Evolutionary conservation across 2,888 invertebrate genomes (phyloP).

Genomic region (Ochropacha duplaris): DNA sequence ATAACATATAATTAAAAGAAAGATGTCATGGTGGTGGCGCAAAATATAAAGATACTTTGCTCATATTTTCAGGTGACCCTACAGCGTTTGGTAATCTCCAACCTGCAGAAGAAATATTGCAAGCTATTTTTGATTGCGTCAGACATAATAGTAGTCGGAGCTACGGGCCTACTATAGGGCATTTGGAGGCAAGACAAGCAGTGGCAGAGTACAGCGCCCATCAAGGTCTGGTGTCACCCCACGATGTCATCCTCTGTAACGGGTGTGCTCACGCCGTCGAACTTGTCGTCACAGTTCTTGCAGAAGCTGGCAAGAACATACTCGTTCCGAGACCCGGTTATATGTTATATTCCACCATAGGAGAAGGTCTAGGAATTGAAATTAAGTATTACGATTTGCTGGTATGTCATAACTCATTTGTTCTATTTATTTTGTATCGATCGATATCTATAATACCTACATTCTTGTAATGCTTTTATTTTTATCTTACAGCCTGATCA

Average conservation of each 20-base stretch:
- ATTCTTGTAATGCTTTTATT: no score
- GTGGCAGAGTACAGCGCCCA: slow-evolving; percentile 93
- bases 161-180: slow-evolving; percentile 93
- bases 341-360: slow-evolving; percentile 94
- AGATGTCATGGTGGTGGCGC: no score
- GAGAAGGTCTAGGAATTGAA: slow-evolving; percentile 91
- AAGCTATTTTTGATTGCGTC: slow-evolving; percentile 89
- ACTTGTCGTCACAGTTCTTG: slow-evolving; percentile 94
- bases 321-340: slow-evolving; percentile 97
- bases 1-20: no score
- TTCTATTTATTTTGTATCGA: no score
- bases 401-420: slow-evolving; percentile 82
- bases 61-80: slow-evolving; percentile 90
- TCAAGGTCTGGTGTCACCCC: slow-evolving; percentile 79
- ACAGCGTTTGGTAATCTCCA: slow-evolving; percentile 96
- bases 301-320: slow-evolving; percentile 95
- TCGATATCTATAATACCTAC: no score
- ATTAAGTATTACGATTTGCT: slow-evolving; percentile 89
- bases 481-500: slow-evolving; percentile 86
- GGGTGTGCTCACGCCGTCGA: slow-evolving; percentile 98
- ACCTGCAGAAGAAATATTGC: slow-evolving; percentile 90
- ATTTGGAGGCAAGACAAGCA: slow-evolving; percentile 89
- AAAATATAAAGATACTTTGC: no score
- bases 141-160: slow-evolving; percentile 90
- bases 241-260: slow-evolving; percentile 95